Conservation (phyloP, 2,888 invertebrate genomes). For the Limnephilus rhombicus region DNA sequence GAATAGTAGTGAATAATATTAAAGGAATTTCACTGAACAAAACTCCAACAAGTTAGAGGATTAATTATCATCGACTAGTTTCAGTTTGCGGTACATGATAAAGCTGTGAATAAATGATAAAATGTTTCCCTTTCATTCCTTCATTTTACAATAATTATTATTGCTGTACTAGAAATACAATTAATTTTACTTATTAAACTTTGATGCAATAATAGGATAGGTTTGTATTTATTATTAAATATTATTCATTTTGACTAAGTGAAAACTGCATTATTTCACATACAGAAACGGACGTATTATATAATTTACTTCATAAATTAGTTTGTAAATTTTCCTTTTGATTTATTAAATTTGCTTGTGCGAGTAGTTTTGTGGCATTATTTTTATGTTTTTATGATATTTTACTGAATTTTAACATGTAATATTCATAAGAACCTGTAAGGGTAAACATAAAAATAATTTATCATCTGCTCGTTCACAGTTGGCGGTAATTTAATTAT, state of each 20-base stretch:
- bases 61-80: neutral
- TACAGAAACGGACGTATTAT: neutral
- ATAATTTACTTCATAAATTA: neutral
- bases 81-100: neutral
- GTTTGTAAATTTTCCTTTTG: neutral
- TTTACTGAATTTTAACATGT: neutral
- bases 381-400: neutral
- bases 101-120: neutral
- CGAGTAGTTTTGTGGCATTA: neutral
- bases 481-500: too few species aligned
- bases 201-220: conserved; percentile 38
- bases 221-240: conserved; percentile 9
- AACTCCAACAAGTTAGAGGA: neutral
- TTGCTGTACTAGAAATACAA: neutral
- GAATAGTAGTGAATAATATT: neutral
- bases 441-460: too few species aligned
- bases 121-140: neutral
- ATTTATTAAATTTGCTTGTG: neutral
- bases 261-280: neutral
- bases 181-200: conserved; percentile 28
- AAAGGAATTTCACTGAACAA: neutral
- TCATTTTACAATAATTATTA: neutral
- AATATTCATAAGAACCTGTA: neutral
- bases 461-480: too few species aligned
- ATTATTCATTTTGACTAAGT: neutral